A percentile compares a stretch with the other conserved stretches of the same genome.
Evolutionary conservation across 2,888 invertebrate species (phyloP).

Genomic region (Pecten maximus): DNA sequence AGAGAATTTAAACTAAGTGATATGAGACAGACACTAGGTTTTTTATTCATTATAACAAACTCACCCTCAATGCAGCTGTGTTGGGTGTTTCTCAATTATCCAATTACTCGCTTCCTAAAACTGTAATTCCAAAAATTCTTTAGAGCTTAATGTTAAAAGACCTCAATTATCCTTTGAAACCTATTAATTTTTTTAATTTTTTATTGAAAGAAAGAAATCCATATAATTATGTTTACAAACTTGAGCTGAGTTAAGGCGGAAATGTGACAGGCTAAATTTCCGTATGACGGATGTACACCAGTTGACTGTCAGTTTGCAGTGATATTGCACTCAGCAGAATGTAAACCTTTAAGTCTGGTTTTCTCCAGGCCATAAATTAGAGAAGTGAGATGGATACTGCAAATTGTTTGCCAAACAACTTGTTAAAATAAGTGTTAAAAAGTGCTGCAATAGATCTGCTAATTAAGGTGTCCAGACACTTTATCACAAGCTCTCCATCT

Average conservation of each 20-base stretch:
- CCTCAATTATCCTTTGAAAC: conserved; percentile 4
- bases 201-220: neutral
- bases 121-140: neutral
- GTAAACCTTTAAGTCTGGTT: too few relatives aligned
- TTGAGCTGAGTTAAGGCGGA: neutral
- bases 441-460: too few relatives aligned
- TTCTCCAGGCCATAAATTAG: too few relatives aligned
- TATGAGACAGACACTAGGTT: neutral
- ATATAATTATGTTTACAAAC: neutral
- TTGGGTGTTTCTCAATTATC: neutral
- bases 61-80: neutral
- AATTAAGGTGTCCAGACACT: too few relatives aligned
- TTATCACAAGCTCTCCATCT: too few relatives aligned
- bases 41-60: neutral
- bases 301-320: too few relatives aligned
- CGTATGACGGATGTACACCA: neutral
- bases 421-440: too few relatives aligned
- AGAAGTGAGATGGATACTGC: too few relatives aligned
- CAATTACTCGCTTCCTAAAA: neutral
- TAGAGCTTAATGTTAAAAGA: neutral
- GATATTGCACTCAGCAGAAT: too few relatives aligned
- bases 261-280: neutral
- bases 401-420: too few relatives aligned
- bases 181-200: conserved; percentile 17
- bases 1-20: too few relatives aligned